Evolutionary conservation across 1,140 invertebrate genomes (phyloP).

Genomic region (Bombus polaris): DNA sequence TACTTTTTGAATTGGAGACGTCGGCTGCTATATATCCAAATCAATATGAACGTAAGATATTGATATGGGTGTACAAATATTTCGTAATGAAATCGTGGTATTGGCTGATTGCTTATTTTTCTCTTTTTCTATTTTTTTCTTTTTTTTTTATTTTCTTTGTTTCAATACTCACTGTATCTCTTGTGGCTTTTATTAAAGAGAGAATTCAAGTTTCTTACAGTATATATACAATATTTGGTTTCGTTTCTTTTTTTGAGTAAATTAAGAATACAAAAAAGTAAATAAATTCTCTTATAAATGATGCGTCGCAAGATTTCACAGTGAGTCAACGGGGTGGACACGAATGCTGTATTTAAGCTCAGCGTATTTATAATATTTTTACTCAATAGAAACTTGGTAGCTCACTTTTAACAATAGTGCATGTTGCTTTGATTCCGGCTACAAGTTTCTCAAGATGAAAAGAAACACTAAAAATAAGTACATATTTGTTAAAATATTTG

Average conservation of each 20-base stretch:
- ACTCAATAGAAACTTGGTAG: conserved; percentile 81
- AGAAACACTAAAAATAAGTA: background rate
- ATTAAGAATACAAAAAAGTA: background rate
- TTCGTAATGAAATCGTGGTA: conserved; percentile 82
- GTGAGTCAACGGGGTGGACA: conserved; percentile 77
- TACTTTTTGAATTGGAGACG: conserved; percentile 80
- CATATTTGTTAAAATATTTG: background rate
- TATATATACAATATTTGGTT: background rate
- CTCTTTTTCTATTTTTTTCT: conserved; percentile 70
- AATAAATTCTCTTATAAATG: background rate
- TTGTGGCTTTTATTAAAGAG: background rate
- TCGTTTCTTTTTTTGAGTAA: background rate
- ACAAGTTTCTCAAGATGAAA: conserved; percentile 73
- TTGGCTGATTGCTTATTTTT: conserved; percentile 83
- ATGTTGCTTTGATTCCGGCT: conserved; percentile 76
- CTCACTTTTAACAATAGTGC: conserved; percentile 84
- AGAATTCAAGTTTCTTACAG: background rate
- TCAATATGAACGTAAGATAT: conserved; percentile 81
- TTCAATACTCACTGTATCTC: conserved; percentile 71
- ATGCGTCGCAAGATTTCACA: conserved; percentile 59
- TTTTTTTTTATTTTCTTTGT: conserved; percentile 59
- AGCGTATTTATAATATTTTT: conserved; percentile 81
- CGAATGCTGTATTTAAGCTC: conserved; percentile 83
- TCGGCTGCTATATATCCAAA: conserved; percentile 80
- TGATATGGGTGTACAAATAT: conserved; percentile 81